Evolutionary conservation across 1,140 invertebrate genomes (phyloP), one percentile per base, ranked within the genome.

Genomic region (Brachionus rubens): DNA sequence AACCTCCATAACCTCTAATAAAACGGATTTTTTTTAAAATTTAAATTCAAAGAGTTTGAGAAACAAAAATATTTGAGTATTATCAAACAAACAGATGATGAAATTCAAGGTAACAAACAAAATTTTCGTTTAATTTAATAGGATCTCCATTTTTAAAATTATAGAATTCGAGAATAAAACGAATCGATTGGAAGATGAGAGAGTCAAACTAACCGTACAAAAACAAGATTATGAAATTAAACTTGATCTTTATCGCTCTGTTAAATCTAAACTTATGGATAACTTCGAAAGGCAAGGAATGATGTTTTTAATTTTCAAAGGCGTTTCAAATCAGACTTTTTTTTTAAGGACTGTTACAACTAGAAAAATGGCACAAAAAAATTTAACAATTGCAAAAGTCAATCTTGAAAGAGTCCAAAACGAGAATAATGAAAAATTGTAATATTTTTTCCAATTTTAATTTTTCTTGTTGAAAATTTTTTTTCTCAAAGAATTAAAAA

Each of bases 11-110:
- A n/a, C n/a, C n/a, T n/a, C n/a, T n/a, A n/a, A n/a, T n/a, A n/a
- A n/a, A n/a, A n/a, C n/a, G n/a, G n/a, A n/a, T 56, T 56, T 30
- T 24, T 28, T 14, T 1, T 28, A n/a, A 14, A 56, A 56, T 36
- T 30, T 30, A 16, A n/a, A 36, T 59, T 36, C 16, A 36, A 7
- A 59, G 54, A 59, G 9, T 59, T 59, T 59, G 54, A 59, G 36
- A 59, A 59, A 16, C 28, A 59, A 59, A 59, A 59, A 59, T 36
- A 19, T 36, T 1, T n/a, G 1, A 12, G 28, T 5, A 16, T 59
- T 6, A 59, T 59, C 36, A n/a, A 59, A 19, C 54, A 59, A 36
- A 59, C 16, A 19, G 30, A 59, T 40, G 54, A 59, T 33, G 54
- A 59, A 36, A 59, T 36, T 33, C 10, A 59, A 9, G 54, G 54